These are phyloP conservation scores for Heliconius charithonia DNA, from an alignment of 2,888 invertebrate species.

Conservation along the genomic window DNA sequence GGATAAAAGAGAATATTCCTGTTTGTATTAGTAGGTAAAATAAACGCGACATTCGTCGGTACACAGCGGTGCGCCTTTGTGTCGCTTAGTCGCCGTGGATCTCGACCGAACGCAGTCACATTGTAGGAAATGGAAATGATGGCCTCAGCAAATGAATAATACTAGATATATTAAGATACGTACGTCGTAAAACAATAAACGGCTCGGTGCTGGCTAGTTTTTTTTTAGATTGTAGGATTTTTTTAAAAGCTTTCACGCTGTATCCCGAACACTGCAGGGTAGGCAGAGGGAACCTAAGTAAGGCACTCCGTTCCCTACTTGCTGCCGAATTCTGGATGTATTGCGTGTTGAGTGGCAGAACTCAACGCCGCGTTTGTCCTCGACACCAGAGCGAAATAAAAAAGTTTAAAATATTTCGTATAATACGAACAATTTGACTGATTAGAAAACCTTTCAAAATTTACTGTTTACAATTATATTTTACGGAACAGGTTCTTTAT, in stretches of 20 bases:
- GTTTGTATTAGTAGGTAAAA: constrained; percentile 60
- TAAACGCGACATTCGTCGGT: constrained; percentile 53
- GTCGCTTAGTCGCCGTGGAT: constrained; percentile 32
- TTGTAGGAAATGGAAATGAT: constrained; percentile 14
- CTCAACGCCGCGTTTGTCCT: too few relatives aligned
- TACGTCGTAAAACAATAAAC: background rate
- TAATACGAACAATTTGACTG: background rate
- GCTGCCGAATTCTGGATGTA: too few relatives aligned
- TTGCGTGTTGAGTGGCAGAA: too few relatives aligned
- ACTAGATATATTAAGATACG: background rate
- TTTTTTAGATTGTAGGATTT: background rate
- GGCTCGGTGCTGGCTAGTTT: background rate
- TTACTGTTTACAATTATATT: background rate
- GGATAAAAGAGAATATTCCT: constrained; percentile 60
- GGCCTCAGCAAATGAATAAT: constrained; percentile 11
- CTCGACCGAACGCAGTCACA: constrained; percentile 26
- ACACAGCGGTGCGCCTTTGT: constrained; percentile 47
- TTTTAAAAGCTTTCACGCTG: background rate
- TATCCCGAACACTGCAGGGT: too few relatives aligned
- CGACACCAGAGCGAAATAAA: too few relatives aligned
- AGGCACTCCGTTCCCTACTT: too few relatives aligned
- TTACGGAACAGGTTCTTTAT: background rate
- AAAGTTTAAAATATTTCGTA: background rate
- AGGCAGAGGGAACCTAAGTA: too few relatives aligned
- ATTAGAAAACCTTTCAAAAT: too few relatives aligned